Evolutionary conservation across 2,888 invertebrate genomes (phyloP), one percentile per base, ranked within the genome.

Genomic region (Epirrhoe alternata): DNA sequence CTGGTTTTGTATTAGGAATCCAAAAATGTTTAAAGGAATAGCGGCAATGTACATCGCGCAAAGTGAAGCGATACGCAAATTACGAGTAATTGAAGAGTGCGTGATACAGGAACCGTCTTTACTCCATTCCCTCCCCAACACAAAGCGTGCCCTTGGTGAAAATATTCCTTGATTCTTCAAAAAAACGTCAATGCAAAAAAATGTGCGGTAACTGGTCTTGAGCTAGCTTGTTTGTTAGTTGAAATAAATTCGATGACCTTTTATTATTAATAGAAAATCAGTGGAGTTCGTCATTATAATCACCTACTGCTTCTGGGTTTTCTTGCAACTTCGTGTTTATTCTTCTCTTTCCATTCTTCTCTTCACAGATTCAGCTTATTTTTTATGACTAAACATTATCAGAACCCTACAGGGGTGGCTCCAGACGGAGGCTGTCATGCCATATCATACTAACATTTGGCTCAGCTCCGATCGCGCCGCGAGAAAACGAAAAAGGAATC

Each of bases 81-180:
- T 65, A 54, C 30, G 42, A 59, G 70, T 83, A 82, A 83, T 83
- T 80, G 78, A 69, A 75, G 68, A 35, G 70, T 55, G 35, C 61
- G 68, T 72, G 69, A 84, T 88, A 72, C 58, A 52, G 74, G 80
- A 57, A 58, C 50, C 76, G 88, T 86, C 87, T 86, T 82, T 87
- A 75, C 78, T 79, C 72, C 78, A 74, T 77, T 91, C 92, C 92
- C 92, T 88, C 92, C 90, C 88, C 85, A 92, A 88, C 79, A 75
- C 76, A 76, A 72, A 74, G 82, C 76, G 78, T 91, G 83, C 79
- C 82, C 84, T 78, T 16, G 47, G 14, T 16, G 16, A 47, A 47
- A 5, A 47, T 47, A 47, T 42, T 1, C 38, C 38, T 3, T 42
- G 38, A 12, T 42, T 42, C 12, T 8, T 42, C 12, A 12, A 42